Evolutionary conservation across 2,113 vertebrate species (phyloP), one percentile per base, ranked within the genome.

Genomic region (Colinus virginianus): DNA sequence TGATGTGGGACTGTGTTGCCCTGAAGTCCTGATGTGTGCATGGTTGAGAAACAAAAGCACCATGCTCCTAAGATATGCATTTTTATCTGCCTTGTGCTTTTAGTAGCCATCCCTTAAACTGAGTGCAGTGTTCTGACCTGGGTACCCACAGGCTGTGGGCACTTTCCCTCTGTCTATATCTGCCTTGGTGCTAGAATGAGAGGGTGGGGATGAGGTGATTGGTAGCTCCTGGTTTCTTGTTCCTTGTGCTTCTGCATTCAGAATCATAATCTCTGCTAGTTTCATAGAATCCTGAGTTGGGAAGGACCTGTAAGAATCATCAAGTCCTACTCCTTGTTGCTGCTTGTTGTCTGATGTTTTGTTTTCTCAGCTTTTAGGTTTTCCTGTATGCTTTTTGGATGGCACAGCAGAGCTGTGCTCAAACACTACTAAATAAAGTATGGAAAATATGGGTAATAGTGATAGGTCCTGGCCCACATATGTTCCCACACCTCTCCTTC

Each of bases 381-480:
- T 69, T 89, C 23, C 62, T 78, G 78, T 72, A 87, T 0, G 0
- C 34, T 62, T 81, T 82, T 90, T 92, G 87, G 78, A 61, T 68
- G 56, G 66, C 38, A 71, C 28, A 93, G 36, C 0, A 0, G 49
- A 36, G 48, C 64, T 96, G 74, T 95, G 84, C 78, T 94, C 93
- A 93, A 95, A 92, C 48, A 32, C 16, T 87, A 38, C 5, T 25
- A 74, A 93, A 74, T 23, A 64, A 87, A 93, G 70, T 34, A 23
- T 18, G 84, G 91, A 95, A 95, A 94, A 79, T 90, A 83, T 5
- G 32, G 63, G 9, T 95, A 87, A 90, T 55, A 79, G 55, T 55
- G 38, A 77, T 77, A 76, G 78, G 67, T 62, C 84, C 82, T 66
- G 63, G 85, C 90, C 63, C 49, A 42, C 0, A 4, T 58, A 79